These are phyloP conservation scores for Zosterops lateralis DNA, from an alignment of 2,113 vertebrate genomes.

Conservation along the genomic window DNA sequence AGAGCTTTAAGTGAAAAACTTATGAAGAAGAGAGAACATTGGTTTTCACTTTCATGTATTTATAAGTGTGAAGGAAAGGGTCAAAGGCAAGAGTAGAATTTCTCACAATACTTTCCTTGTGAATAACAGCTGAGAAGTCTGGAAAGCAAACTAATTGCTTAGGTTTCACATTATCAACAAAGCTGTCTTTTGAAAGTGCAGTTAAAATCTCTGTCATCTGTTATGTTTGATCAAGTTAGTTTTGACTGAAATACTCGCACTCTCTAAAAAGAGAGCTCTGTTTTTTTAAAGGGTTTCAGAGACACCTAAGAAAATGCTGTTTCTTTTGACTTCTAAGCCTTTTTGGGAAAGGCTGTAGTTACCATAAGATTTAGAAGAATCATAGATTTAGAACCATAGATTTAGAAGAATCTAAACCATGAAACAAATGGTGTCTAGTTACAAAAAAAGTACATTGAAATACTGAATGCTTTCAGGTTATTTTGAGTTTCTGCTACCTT, in stretches of 20 bases:
- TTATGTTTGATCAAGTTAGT: not conserved
- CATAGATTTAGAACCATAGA: too few relatives aligned
- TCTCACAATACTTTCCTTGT: conserved; percentile 20
- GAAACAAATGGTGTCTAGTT: not conserved
- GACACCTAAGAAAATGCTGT: not conserved
- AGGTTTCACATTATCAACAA: conserved; percentile 2
- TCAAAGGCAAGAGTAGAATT: conserved; percentile 13
- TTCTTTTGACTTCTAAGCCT: not conserved
- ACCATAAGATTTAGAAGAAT: not conserved
- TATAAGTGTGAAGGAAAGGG: not conserved
- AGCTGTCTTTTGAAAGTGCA: not conserved
- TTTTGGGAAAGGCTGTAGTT: not conserved
- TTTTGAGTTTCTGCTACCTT: not conserved
- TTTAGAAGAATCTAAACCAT: not conserved
- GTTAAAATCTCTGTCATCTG: not conserved
- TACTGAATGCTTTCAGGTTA: not conserved
- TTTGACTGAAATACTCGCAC: not conserved
- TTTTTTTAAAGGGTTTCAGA: not conserved
- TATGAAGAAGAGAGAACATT: not conserved
- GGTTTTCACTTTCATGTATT: conserved; percentile 10
- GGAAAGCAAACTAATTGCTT: conserved; percentile 34
- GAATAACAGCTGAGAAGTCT: conserved; percentile 34
- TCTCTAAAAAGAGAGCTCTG: not conserved
- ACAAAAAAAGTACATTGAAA: not conserved
- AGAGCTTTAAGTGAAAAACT: not conserved